Base-by-base conservation (phyloP, 2,888 invertebrate species). In the Acanthosepion lycidas region DNA sequence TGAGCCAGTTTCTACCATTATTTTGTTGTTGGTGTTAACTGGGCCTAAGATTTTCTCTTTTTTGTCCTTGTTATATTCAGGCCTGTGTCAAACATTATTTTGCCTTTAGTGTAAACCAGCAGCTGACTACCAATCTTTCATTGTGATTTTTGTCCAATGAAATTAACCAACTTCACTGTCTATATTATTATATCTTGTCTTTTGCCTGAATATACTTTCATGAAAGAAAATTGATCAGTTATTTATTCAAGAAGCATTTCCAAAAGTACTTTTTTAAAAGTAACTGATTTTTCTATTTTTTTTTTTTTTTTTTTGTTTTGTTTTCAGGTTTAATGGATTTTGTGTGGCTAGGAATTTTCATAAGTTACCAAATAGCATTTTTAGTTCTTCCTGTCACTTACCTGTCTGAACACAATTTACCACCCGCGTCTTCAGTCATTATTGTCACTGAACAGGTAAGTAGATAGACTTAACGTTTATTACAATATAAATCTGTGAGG, bases 401-500 rank as follows among this genome's bases (percentile, higher is more conserved):
- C 94, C 96, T 98, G 6, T 95, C 97, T 28, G 96, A 97, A 18
- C 96, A 98, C 95, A 96, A 98, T 12, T 97, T 98, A 12, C 98
- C 98, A 1, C 97, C 98, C 55, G 98, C 98, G 6, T 98, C 98
- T 15, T 97, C 98, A 42, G 96, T 98, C 15, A 97, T 98, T 51
- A 96, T 98, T 51, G 97, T 98, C 15, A 97, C 98, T 95, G 98
- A 98, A 97, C 98, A 98, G 97, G 98, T 98, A 97, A 96, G 95
- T 95, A 94, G 93, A 28, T 8, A 23, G 20, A 59, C 5, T 28
- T 93, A 42, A 28, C n/a, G 9, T 33, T 93, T 78, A 12, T n/a
- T 33, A 78, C 33, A 15, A n/a, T 33, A 9, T 12, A 42, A 42
- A 42, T 42, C 42, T 42, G 42, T 42, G 42, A 42, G 2, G 42